A percentile compares a stretch with the other conserved stretches of the same genome.
phyloP scores from a whole-genome alignment of 2,113 vertebrate species.

The Orthonyx spaldingii region DNA sequence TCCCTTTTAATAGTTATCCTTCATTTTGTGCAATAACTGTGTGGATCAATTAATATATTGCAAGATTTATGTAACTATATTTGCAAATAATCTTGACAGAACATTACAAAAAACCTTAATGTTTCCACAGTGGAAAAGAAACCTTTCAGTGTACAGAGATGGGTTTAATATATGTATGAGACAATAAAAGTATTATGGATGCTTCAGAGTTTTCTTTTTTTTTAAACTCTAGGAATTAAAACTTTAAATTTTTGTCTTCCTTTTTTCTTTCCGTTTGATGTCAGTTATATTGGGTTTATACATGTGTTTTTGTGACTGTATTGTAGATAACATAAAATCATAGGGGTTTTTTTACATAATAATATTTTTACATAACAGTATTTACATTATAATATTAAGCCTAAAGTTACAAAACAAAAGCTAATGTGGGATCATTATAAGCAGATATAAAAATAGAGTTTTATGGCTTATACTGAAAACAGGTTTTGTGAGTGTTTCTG shows the following conservation, averaged over 20 bases:
- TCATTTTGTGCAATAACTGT: background rate
- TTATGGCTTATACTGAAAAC: background rate
- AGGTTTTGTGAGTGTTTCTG: background rate
- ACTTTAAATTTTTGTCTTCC: background rate
- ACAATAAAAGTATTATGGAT: background rate
- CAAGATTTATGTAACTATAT: background rate
- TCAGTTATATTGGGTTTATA: background rate
- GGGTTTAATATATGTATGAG: background rate
- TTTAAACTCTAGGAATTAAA: background rate
- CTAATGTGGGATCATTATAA: background rate
- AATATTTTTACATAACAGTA: background rate
- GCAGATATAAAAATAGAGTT: background rate
- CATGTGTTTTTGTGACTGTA: background rate
- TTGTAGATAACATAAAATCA: background rate
- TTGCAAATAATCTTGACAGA: background rate
- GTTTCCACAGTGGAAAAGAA: background rate
- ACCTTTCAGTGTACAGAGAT: background rate
- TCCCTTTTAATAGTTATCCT: background rate
- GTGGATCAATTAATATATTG: background rate
- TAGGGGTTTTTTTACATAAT: fast-evolving
- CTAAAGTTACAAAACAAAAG: background rate
- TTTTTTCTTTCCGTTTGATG: background rate
- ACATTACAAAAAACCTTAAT: background rate
- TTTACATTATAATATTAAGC: background rate
- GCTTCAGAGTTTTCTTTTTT: background rate